Conservation (phyloP, 2,888 invertebrate species). For the Lepidocyrtoides sp. region DNA sequence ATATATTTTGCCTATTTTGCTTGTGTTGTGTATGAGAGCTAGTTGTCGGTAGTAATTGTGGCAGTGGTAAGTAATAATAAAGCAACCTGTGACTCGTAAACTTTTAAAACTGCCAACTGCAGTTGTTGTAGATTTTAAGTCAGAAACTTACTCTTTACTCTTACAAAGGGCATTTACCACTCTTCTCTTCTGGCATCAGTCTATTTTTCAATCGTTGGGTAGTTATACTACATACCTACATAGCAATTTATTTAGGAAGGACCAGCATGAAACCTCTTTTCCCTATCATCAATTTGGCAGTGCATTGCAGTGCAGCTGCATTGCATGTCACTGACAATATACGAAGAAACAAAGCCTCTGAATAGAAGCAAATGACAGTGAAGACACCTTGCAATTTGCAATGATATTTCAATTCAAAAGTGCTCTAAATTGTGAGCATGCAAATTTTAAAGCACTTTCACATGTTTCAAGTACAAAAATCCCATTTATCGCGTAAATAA, state of each 20-base stretch:
- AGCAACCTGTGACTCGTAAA: conserved; percentile 62
- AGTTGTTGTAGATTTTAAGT: conserved; percentile 41
- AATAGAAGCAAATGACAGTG: not conserved
- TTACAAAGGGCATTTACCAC: not conserved
- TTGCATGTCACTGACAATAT: no score
- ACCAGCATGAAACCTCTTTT: no score
- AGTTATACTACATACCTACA: no score
- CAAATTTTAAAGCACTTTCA: not conserved
- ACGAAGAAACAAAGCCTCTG: not conserved
- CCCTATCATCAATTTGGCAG: no score
- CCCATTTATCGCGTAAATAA: no score
- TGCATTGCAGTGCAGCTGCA: not conserved
- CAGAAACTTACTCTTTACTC: not conserved
- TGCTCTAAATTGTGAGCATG: not conserved
- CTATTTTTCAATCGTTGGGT: no score
- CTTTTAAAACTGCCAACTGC: conserved; percentile 40
- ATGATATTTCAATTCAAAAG: no score
- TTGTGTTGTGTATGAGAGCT: conserved; percentile 63
- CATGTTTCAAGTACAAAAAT: no score
- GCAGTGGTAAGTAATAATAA: conserved; percentile 54
- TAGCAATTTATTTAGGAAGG: no score
- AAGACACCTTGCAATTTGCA: not conserved
- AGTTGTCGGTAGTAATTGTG: conserved; percentile 64
- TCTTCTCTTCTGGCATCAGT: not conserved
- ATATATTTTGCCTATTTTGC: conserved; percentile 11